phyloP scores from a whole-genome alignment of 1,140 invertebrate species.

The Drosophila rufa region DNA sequence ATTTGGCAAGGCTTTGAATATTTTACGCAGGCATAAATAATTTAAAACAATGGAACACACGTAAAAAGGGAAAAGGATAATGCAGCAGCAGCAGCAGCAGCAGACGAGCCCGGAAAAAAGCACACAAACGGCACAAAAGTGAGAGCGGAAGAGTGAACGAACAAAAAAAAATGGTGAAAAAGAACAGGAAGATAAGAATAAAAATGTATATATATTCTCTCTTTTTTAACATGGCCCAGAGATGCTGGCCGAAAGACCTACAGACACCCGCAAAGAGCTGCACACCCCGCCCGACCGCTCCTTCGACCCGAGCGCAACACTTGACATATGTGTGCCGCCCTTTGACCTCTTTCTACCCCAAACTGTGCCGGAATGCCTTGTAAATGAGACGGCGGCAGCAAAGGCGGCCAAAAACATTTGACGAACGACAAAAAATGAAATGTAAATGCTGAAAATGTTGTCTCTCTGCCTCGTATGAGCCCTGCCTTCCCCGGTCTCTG shows the following conservation, averaged over 20 bases:
- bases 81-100: constrained; percentile 49
- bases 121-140: constrained; percentile 64
- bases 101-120: constrained; percentile 46
- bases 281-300: constrained; percentile 2
- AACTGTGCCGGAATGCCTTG: constrained; percentile 32
- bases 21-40: constrained; percentile 83
- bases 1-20: constrained; percentile 75
- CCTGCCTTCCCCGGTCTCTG: background rate
- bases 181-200: constrained; percentile 72
- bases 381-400: constrained; percentile 61
- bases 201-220: constrained; percentile 61
- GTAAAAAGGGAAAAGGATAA: constrained; percentile 77
- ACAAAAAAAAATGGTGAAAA: constrained; percentile 33
- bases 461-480: constrained; percentile 60
- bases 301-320: constrained; percentile 52
- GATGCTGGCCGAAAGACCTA: constrained; percentile 44
- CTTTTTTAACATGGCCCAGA: constrained; percentile 47
- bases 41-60: constrained; percentile 83
- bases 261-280: constrained; percentile 24
- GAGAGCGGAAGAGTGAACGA: constrained; percentile 57
- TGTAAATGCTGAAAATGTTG: constrained; percentile 71
- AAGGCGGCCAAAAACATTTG: constrained; percentile 55
- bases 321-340: constrained; percentile 82
- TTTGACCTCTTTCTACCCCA: constrained; percentile 70
- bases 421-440: constrained; percentile 68